These are phyloP conservation scores for Enteromius paludinosus DNA, from an alignment of 2,797 vertebrate species.

Conservation along the genomic window DNA sequence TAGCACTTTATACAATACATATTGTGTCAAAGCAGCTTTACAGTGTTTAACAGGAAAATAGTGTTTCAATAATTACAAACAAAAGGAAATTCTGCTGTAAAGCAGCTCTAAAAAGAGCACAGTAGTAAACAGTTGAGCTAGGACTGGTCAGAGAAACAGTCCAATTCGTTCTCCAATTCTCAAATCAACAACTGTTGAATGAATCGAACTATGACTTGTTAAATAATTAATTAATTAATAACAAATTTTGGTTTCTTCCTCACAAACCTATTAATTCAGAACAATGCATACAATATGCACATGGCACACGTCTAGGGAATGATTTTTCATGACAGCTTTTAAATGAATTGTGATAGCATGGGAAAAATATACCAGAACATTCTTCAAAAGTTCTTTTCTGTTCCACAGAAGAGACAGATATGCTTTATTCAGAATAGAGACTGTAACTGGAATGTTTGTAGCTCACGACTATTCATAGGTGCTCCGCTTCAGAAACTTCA, in stretches of 20 bases:
- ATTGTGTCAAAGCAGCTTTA: neutral
- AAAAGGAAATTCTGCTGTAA: neutral
- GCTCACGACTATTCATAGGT: neutral
- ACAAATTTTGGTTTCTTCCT: too few relatives aligned
- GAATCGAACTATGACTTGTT: neutral
- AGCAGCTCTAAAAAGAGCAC: neutral
- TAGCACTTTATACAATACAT: neutral
- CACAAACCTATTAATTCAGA: neutral
- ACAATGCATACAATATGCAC: neutral
- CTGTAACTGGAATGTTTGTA: constrained; percentile 26
- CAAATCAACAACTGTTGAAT: too few relatives aligned
- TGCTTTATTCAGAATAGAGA: neutral
- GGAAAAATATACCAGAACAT: neutral
- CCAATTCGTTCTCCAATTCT: neutral
- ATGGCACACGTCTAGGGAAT: neutral
- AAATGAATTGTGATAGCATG: neutral
- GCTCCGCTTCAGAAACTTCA: constrained; percentile 1
- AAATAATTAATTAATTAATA: too few relatives aligned
- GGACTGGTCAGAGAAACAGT: neutral
- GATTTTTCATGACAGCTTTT: neutral
- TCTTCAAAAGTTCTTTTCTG: neutral
- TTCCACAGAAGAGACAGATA: neutral
- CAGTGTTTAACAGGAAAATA: neutral
- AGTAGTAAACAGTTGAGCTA: neutral
- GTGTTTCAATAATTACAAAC: neutral